phyloP scores from a whole-genome alignment of 2,797 vertebrate species.

The Clarias pachynema region DNA sequence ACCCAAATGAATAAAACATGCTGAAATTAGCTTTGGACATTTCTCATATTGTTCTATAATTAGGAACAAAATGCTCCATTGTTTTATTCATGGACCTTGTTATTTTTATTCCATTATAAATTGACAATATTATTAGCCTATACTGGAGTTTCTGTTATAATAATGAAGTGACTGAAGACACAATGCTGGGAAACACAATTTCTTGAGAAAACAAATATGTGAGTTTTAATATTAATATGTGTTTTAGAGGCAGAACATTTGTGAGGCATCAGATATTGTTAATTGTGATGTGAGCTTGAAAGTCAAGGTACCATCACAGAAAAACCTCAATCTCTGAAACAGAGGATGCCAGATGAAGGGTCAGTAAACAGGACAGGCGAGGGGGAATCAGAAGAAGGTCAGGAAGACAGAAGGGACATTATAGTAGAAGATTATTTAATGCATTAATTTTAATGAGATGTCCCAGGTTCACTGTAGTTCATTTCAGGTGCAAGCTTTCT shows the following conservation, averaged over 20 bases:
- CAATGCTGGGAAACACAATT: not conserved
- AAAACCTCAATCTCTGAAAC: not conserved
- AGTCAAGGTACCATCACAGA: not conserved
- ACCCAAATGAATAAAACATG: not conserved
- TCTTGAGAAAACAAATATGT: not conserved
- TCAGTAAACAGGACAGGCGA: not conserved
- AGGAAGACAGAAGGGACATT: slow-evolving; percentile 11
- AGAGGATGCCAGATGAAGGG: not conserved
- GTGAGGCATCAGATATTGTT: not conserved
- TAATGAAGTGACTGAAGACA: not conserved
- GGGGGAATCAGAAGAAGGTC: not conserved
- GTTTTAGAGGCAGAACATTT: not conserved
- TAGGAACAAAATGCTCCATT: not conserved
- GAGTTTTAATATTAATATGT: not conserved
- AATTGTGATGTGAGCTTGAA: not conserved
- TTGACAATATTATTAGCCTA: not conserved
- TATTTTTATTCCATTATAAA: not conserved
- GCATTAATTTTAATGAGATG: slow-evolving; percentile 77
- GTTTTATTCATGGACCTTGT: not conserved
- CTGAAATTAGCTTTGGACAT: not conserved
- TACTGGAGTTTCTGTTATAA: too few species aligned
- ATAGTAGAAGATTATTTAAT: slow-evolving; percentile 63
- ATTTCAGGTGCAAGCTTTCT: slow-evolving; percentile 66
- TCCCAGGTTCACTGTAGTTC: slow-evolving; percentile 68
- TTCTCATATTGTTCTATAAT: not conserved